Conservation (phyloP, 2,113 vertebrate species). For the Entelurus aequoreus region DNA sequence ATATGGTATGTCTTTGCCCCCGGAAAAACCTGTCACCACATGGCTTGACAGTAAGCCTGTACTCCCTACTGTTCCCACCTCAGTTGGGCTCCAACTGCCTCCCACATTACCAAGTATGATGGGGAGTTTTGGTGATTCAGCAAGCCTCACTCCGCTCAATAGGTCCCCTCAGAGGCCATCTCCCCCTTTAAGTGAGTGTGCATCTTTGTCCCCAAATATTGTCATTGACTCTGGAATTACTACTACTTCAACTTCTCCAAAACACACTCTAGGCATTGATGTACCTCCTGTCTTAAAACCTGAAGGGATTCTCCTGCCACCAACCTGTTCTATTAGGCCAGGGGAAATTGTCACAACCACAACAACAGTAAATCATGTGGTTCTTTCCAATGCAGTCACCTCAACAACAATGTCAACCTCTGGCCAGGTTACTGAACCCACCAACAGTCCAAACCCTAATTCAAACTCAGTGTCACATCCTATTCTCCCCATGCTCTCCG, state of each 20-base stretch:
- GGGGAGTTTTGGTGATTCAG: conserved; percentile 82
- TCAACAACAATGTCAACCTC: conserved; percentile 54
- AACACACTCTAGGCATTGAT: conserved; percentile 66
- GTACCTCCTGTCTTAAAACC: conserved; percentile 75
- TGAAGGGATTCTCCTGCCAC: conserved; percentile 78
- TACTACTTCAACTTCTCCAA: conserved; percentile 77
- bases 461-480: conserved; percentile 79
- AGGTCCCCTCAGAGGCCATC: conserved; percentile 93
- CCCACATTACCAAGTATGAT: conserved; percentile 80
- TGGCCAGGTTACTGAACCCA: conserved; percentile 67
- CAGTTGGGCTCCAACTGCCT: conserved; percentile 88
- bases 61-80: conserved; percentile 82
- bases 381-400: conserved; percentile 69
- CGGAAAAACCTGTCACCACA: conserved; percentile 94
- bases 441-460: conserved; percentile 66
- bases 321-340: conserved; percentile 66
- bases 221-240: conserved; percentile 72
- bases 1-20: conserved; percentile 96
- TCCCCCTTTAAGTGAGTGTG: conserved; percentile 90
- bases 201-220: conserved; percentile 89
- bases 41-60: conserved; percentile 98
- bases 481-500: conserved; percentile 82
- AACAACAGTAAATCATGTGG: conserved; percentile 72
- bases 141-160: conserved; percentile 85
- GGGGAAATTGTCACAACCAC: conserved; percentile 71